Evolutionary conservation across 2,888 invertebrate species (phyloP).

Genomic region (Pristionchus maxplancki): DNA sequence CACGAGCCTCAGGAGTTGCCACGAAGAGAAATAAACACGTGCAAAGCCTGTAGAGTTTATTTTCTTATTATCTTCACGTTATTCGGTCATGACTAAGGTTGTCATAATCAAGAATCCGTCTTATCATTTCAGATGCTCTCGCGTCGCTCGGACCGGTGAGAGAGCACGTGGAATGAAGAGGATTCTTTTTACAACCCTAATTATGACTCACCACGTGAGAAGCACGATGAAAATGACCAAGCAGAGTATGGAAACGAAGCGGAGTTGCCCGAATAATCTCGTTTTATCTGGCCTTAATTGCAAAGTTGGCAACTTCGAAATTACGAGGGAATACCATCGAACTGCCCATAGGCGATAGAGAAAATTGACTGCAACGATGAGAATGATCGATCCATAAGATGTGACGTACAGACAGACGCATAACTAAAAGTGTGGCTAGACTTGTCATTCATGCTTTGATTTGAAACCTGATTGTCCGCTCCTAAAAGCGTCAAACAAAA

Average conservation of each 20-base stretch:
- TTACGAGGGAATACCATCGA: neutral
- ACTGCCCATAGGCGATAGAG: neutral
- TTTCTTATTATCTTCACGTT: no score
- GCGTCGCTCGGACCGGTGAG: no score
- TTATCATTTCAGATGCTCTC: no score
- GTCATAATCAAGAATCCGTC: no score
- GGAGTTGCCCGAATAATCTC: neutral
- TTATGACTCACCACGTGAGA: neutral
- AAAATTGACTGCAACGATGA: neutral
- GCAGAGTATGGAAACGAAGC: neutral
- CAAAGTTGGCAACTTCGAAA: neutral
- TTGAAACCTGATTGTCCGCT: neutral
- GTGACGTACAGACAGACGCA: neutral
- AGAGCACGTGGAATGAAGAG: no score
- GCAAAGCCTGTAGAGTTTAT: neutral
- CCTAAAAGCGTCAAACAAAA: neutral
- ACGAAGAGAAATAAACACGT: neutral
- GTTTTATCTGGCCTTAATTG: neutral
- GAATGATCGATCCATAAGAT: neutral
- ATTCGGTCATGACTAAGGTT: no score
- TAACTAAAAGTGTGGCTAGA: neutral
- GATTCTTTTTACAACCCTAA: no score
- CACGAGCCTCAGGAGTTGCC: neutral
- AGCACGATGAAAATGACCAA: neutral
- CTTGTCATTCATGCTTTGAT: no score